Percentiles rank a stretch among this genome's conserved stretches.
These are phyloP conservation scores for Dicranocentrus wangi DNA, from an alignment of 2,888 invertebrate genomes.

Conservation along the genomic window DNA sequence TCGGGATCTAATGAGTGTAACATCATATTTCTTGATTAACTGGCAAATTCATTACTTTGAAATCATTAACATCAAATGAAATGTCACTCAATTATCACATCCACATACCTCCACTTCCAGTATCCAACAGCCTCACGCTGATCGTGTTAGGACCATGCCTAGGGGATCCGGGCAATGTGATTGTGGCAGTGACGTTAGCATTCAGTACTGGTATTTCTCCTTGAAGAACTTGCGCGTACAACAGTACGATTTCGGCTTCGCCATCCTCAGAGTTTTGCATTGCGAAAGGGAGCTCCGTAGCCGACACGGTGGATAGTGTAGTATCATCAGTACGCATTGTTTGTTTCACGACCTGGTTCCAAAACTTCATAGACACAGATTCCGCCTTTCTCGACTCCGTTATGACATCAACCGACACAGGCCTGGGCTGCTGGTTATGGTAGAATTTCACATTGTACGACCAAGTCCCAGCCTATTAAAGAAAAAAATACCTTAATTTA, in stretches of 20 bases:
- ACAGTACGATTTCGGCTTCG: conserved; percentile 67
- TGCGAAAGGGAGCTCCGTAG: conserved; percentile 30
- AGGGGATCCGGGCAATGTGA: conserved; percentile 70
- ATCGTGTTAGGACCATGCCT: conserved; percentile 70
- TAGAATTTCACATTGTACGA: conserved; percentile 72
- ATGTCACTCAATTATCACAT: not conserved
- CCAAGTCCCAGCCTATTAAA: conserved; percentile 72
- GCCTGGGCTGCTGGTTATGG: conserved; percentile 67
- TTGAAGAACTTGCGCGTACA: conserved; percentile 73
- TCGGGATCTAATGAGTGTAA: conserved; percentile 74
- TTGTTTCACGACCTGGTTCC: conserved; percentile 72
- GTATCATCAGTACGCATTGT: conserved; percentile 45
- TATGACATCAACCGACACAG: conserved; percentile 72
- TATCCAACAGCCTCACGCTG: conserved; percentile 70
- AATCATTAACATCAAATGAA: conserved; percentile 7
- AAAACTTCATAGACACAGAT: conserved; percentile 72
- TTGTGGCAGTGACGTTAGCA: conserved; percentile 73
- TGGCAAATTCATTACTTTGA: not conserved
- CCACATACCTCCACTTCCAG: conserved; percentile 71
- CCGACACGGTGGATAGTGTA: not conserved
- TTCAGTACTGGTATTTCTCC: conserved; percentile 73
- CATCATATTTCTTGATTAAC: not conserved
- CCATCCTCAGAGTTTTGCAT: conserved; percentile 26
- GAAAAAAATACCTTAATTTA: not conserved
- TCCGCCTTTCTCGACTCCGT: conserved; percentile 71